Evolutionary conservation across 2,113 vertebrate genomes (phyloP), one percentile per base, ranked within the genome.

Genomic region (Corythaixoides concolor): DNA sequence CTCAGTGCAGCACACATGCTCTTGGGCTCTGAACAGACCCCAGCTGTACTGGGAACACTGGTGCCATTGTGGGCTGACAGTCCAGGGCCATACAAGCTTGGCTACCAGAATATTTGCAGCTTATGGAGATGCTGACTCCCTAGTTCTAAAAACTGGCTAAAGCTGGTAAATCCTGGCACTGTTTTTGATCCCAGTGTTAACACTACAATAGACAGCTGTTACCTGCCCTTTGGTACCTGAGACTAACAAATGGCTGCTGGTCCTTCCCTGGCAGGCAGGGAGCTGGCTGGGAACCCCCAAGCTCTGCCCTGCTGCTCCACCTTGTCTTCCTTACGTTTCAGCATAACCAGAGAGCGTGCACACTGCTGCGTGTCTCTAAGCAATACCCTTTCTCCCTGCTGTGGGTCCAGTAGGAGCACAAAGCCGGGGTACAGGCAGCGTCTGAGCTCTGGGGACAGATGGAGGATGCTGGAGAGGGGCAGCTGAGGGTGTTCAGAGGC

Each of bases 301-400:
- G 33, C 76, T 80, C 90, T 93, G 58, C 45, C 66, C 62, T 85
- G 68, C 32, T 43, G 58, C 77, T 82, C 53, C n/a, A 55, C n/a
- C 45, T 72, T 4, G 91, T 97, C 92, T 96, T 97, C 96, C 96
- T 95, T 43, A 35, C 32, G 12, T 75, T 53, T 72, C 90, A 78
- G 56, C 66, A 37, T 52, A 56, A 73, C 35, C 69, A 64, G 77
- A 85, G 91, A 76, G 66, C 66, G 35, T 0, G 1, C 56, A 18
- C 60, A 18, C 3, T 0, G 3, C 63, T 67, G 43, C 7, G 9
- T 63, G 56, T 73, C 76, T 63, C 85, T 78, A 66, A 97, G 97
- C 97, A 96, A 96, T 95, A 94, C 66, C 58, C 76, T 80, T 80
- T 33, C 55, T 56, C 79, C 85, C 41, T 47, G 47, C 78, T 33